Base-by-base conservation (phyloP, 2,888 invertebrate genomes). In the Griposia aprilina region DNA sequence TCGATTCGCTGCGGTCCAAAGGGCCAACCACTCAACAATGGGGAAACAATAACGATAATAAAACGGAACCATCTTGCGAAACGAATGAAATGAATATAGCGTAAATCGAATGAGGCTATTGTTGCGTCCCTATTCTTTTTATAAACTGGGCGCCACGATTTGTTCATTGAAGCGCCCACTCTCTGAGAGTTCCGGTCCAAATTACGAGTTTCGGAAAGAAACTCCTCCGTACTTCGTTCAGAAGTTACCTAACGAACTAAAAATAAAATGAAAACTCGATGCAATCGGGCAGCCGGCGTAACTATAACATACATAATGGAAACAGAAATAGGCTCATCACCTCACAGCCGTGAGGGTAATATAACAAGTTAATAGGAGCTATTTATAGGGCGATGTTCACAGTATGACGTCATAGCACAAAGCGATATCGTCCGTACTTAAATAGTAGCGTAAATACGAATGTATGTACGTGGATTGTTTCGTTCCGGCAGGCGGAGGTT, bases 71-170 rank as follows among this genome's bases (percentile, higher is more conserved):
- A 88, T 90, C 91, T 91, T 88, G 89, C 86, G 87, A 85, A 84
- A 84, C 84, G 87, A 91, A 91, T 89, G 87, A 91, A 91, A 90
- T 90, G 89, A 89, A 90, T 91, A 91, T 89, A 90, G 87, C 92
- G 89, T 91, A 93, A 95, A 94, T 95, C 94, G 93, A 94, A 94
- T 95, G 92, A 93, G 90, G 81, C 91, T 88, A 92, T 94, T 94
- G 93, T 93, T 91, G 89, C 87, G 88, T 88, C 87, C 83, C 86
- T 84, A 88, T 90, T 91, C 92, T 93, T 94, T 94, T 93, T 92
- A 93, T 93, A 94, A 94, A 92, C 92, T 91, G 91, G 85, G 91
- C 86, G 87, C 91, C 91, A 90, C 91, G 92, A 92, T 93, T 93
- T 90, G 92, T 92, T 93, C 92, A 91, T 89, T 90, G 91, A 90